Percentiles rank a stretch among this genome's conserved stretches.
phyloP scores from a whole-genome alignment of 2,888 invertebrate species.

The Nemotelus pantherinus region DNA sequence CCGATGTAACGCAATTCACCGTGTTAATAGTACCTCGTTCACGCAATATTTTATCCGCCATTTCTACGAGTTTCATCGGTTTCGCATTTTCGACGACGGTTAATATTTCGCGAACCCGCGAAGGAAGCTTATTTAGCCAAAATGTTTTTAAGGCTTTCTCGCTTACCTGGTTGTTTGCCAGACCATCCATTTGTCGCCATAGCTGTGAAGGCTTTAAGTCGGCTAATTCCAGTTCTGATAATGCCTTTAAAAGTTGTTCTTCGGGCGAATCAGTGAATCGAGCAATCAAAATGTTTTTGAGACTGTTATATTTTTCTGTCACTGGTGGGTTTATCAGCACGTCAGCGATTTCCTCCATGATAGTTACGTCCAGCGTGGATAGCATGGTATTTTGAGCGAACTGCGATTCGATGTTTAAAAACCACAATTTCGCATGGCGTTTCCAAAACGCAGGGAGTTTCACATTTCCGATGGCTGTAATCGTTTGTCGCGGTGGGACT shows the following conservation, averaged over 20 bases:
- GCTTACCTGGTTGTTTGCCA: too few species aligned
- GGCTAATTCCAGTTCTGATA: neutral
- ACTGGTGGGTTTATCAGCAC: neutral
- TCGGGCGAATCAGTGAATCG: slow-evolving; percentile 16
- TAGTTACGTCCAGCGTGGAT: neutral
- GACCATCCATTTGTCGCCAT: too few species aligned
- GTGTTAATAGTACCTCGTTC: too few species aligned
- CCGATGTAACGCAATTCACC: too few species aligned
- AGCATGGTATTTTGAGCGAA: slow-evolving; percentile 15
- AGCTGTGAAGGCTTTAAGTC: too few species aligned
- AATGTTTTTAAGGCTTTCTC: too few species aligned
- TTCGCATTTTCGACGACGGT: too few species aligned
- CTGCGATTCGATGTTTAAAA: neutral
- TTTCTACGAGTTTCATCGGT: too few species aligned
- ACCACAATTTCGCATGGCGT: neutral
- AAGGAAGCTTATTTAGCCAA: too few species aligned
- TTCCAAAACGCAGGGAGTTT: slow-evolving; percentile 20
- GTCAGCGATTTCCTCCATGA: slow-evolving; percentile 14
- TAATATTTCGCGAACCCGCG: too few species aligned
- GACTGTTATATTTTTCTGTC: neutral
- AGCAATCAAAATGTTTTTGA: neutral
- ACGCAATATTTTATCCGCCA: too few species aligned
- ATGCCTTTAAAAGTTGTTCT: neutral
- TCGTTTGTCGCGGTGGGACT: too few species aligned
- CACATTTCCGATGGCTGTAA: neutral